A percentile compares a stretch with the other conserved stretches of the same genome.
Evolutionary conservation across 2,113 vertebrate species (phyloP).

Genomic region (Sus scrofa): T2T-Sscrofa CM000817.6:107152501-107153000

Average conservation of each 20-base stretch:
- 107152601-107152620: background rate
- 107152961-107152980: background rate
- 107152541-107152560: background rate
- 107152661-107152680: background rate
- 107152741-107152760: no score
- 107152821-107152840: no score
- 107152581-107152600: background rate
- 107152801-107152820: no score
- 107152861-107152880: no score
- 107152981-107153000: background rate
- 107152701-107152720: no score
- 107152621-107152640: background rate
- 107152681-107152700: conserved; percentile 6
- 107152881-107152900: no score
- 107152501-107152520: background rate
- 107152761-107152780: no score
- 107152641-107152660: background rate
- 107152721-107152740: no score
- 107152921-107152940: no score
- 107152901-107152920: no score
- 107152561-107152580: background rate
- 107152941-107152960: background rate
- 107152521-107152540: background rate
- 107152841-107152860: no score
- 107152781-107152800: no score